These are phyloP conservation scores for Labeo calbasu DNA, from an alignment of 2,797 vertebrate genomes.

Conservation along the genomic window DNA sequence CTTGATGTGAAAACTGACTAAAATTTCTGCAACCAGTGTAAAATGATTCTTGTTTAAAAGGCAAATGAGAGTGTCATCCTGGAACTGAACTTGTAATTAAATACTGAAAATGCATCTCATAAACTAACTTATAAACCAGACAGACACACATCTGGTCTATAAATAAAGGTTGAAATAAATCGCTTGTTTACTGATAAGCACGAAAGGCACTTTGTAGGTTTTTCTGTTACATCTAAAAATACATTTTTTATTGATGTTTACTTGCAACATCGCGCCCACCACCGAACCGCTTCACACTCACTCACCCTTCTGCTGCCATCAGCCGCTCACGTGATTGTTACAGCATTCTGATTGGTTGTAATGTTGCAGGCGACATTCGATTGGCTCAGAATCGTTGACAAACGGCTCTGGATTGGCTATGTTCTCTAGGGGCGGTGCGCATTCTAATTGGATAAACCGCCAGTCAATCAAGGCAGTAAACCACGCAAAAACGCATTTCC, in stretches of 20 bases:
- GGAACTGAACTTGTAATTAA: no score
- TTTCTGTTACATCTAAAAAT: no score
- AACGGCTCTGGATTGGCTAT: background rate
- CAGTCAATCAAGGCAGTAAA: no score
- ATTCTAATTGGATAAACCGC: background rate
- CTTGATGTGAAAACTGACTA: background rate
- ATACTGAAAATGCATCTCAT: no score
- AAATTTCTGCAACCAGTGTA: background rate
- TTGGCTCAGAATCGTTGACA: no score
- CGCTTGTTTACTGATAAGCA: background rate
- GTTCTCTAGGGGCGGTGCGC: background rate
- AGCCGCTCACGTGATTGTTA: background rate
- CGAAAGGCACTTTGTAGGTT: background rate
- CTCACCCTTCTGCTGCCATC: no score
- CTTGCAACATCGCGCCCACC: no score
- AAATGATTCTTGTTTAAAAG: background rate
- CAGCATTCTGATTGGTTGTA: background rate
- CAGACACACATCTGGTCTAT: no score
- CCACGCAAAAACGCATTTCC: background rate
- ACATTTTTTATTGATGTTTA: no score
- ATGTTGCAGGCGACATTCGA: background rate
- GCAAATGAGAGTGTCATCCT: no score
- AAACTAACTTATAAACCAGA: background rate
- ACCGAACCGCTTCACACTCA: no score
- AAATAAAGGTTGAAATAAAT: background rate